Percentiles rank a stretch among this genome's conserved stretches.
These are phyloP conservation scores for Dermatemys mawii DNA, from an alignment of 2,113 vertebrate genomes.

Conservation along the genomic window DNA sequence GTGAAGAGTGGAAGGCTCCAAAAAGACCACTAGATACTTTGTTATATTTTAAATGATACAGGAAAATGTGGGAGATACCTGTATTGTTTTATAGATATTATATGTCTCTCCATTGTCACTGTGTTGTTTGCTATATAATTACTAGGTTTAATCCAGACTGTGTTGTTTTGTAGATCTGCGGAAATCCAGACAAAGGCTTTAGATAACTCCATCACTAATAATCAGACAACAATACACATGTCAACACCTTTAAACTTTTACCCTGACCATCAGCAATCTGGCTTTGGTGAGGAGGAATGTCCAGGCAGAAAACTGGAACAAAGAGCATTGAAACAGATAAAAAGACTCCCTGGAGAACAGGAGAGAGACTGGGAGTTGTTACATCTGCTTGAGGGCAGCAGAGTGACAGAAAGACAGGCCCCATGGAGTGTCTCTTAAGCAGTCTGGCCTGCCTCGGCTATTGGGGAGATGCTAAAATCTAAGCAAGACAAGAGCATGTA, in stretches of 20 bases:
- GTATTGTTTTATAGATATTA: too few relatives aligned
- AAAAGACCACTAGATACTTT: too few relatives aligned
- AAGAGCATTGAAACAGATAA: neutral
- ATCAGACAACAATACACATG: neutral
- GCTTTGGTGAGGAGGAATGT: neutral
- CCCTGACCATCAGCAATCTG: neutral
- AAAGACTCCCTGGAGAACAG: neutral
- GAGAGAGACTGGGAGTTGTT: neutral
- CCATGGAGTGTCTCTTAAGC: neutral
- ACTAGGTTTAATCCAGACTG: neutral
- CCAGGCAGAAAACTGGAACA: neutral
- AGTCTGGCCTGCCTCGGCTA: neutral
- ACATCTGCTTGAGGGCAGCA: neutral
- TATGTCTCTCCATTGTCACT: too few relatives aligned
- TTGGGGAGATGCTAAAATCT: neutral
- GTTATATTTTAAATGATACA: too few relatives aligned
- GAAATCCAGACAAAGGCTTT: neutral
- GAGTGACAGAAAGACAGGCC: neutral
- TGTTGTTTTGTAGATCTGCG: neutral
- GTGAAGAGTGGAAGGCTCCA: too few relatives aligned
- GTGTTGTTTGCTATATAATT: neutral
- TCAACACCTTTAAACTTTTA: neutral
- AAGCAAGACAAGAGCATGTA: neutral
- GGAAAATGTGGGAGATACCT: too few relatives aligned
- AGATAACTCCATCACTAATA: neutral